These are phyloP conservation scores for Megalonaias nervosa DNA, from an alignment of 1,140 invertebrate genomes.

Conservation along the genomic window DNA sequence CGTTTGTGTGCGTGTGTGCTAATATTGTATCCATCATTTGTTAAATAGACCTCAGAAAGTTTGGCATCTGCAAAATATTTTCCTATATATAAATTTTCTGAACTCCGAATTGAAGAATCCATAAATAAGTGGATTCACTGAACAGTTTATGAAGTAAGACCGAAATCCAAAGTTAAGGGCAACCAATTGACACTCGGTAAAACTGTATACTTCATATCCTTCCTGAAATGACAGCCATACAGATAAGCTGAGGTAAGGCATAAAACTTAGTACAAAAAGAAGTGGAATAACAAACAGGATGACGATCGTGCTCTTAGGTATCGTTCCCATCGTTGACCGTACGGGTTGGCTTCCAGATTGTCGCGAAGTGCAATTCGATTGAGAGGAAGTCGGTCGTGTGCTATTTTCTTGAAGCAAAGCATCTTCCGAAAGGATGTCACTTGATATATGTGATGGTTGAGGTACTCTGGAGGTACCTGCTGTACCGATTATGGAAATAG, in stretches of 20 bases:
- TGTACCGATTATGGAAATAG: no score
- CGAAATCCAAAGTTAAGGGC: slow-evolving; percentile 46
- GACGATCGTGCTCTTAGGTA: slow-evolving; percentile 13
- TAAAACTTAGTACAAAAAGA: slow-evolving; percentile 29
- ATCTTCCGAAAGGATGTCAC: no score
- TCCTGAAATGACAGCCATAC: slow-evolving; percentile 3
- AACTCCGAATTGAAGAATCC: slow-evolving; percentile 51
- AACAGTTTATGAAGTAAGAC: slow-evolving; percentile 45
- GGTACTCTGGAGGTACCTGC: no score
- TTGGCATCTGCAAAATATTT: no score
- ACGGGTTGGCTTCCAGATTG: not conserved
- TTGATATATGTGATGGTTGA: no score
- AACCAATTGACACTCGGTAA: slow-evolving; percentile 30
- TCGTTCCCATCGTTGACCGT: not conserved
- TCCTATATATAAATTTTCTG: slow-evolving; percentile 11
- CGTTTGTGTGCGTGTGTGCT: no score
- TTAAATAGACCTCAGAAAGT: no score
- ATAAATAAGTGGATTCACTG: slow-evolving; percentile 44
- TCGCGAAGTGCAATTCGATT: not conserved
- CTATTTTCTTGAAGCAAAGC: not conserved
- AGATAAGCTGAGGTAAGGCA: slow-evolving; percentile 13
- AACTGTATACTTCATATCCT: slow-evolving; percentile 8
- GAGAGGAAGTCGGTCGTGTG: not conserved
- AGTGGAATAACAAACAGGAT: slow-evolving; percentile 28
- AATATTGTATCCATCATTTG: no score